These are phyloP conservation scores for Apamea monoglypha DNA, from an alignment of 2,888 invertebrate genomes.

Conservation along the genomic window DNA sequence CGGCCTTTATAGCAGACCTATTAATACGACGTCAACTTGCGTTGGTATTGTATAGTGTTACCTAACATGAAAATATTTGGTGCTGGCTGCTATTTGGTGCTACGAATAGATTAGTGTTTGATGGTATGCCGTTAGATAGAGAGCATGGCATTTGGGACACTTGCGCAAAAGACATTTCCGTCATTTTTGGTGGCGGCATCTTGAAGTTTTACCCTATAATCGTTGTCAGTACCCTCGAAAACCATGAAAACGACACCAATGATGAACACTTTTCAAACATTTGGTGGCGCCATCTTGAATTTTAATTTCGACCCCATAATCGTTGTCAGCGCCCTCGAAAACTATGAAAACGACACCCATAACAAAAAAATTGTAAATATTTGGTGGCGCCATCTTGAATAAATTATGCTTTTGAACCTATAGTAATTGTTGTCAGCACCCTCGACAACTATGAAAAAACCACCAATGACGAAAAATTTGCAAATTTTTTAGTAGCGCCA, in stretches of 20 bases:
- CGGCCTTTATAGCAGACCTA: slow-evolving; percentile 65
- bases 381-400: too few relatives aligned
- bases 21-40: slow-evolving; percentile 49
- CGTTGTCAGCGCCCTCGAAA: too few relatives aligned
- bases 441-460: not conserved
- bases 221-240: not conserved
- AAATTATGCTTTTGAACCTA: not conserved
- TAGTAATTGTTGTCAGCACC: not conserved
- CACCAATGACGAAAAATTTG: too few relatives aligned
- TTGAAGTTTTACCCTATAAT: not conserved
- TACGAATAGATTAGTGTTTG: not conserved
- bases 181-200: not conserved
- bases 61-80: not conserved
- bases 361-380: too few relatives aligned
- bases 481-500: too few relatives aligned
- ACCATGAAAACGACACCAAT: too few relatives aligned
- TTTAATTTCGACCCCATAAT: too few relatives aligned
- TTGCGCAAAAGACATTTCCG: not conserved
- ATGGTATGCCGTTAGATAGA: not conserved
- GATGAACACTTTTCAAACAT: too few relatives aligned
- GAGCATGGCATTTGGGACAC: not conserved
- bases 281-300: too few relatives aligned
- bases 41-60: slow-evolving; percentile 24
- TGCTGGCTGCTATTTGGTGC: slow-evolving; percentile 27
- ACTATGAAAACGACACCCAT: too few relatives aligned